Evolutionary conservation across 2,888 invertebrate species (phyloP).

Genomic region (Tridacna crocea): DNA sequence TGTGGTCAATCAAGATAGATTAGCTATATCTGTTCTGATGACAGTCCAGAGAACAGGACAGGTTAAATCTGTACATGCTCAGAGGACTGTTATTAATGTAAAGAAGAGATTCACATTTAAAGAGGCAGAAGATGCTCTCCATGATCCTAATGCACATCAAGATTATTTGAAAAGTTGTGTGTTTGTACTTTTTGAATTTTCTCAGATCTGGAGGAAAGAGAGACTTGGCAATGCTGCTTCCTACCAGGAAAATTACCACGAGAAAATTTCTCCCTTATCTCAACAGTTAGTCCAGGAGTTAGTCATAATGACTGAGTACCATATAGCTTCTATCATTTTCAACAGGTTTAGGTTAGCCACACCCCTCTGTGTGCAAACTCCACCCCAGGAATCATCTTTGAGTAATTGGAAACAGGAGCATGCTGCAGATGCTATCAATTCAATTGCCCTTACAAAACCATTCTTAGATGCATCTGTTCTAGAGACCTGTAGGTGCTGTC

Average conservation of each 20-base stretch:
- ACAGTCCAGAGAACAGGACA: constrained; percentile 71
- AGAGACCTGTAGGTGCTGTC: constrained; percentile 68
- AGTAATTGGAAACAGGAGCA: constrained; percentile 72
- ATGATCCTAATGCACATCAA: constrained; percentile 65
- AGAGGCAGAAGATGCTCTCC: constrained; percentile 75
- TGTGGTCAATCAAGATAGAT: constrained; percentile 65
- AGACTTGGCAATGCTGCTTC: constrained; percentile 76
- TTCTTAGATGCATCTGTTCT: constrained; percentile 64
- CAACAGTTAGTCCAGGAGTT: constrained; percentile 79
- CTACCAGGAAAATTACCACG: constrained; percentile 65
- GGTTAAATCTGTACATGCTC: constrained; percentile 63
- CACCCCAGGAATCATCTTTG: constrained; percentile 65
- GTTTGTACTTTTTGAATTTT: constrained; percentile 72
- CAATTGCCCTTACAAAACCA: constrained; percentile 74
- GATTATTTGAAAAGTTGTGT: constrained; percentile 74
- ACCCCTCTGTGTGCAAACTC: constrained; percentile 73
- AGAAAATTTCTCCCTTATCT: constrained; percentile 66
- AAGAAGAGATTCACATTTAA: constrained; percentile 70
- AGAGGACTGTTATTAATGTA: constrained; percentile 72
- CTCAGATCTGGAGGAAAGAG: constrained; percentile 71
- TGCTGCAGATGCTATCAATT: constrained; percentile 75
- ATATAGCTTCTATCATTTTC: constrained; percentile 73
- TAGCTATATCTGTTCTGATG: constrained; percentile 75
- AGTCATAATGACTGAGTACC: constrained; percentile 74
- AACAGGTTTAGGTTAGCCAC: constrained; percentile 66